phyloP scores from a whole-genome alignment of 2,888 invertebrate species.

The Stegana nigrithorax region DNA sequence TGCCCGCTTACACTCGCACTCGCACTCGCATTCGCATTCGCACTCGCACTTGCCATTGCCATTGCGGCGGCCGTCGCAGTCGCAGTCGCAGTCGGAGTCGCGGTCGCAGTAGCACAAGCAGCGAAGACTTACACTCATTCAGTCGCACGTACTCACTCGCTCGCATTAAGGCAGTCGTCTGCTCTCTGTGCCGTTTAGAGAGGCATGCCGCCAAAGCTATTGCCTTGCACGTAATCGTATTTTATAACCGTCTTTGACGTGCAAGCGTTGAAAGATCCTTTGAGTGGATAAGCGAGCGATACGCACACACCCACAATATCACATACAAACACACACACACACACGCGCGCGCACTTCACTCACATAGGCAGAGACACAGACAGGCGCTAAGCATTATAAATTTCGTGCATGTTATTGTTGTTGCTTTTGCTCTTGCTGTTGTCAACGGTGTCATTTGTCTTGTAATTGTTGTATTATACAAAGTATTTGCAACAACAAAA shows the following conservation, averaged over 20 bases:
- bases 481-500: not conserved
- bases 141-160: no score
- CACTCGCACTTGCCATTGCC: not conserved
- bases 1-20: constrained; percentile 8
- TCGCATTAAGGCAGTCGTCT: no score
- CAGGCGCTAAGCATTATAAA: not conserved
- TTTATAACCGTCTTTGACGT: constrained; percentile 29
- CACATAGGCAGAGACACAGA: not conserved
- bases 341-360: not conserved
- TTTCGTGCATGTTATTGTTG: not conserved
- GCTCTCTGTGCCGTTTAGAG: no score
- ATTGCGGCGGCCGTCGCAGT: not conserved
- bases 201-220: not conserved
- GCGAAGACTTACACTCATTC: no score
- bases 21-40: not conserved
- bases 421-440: not conserved
- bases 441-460: not conserved
- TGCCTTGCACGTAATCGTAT: constrained; percentile 6
- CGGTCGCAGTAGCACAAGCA: no score
- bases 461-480: constrained; percentile 2
- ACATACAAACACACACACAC: not conserved
- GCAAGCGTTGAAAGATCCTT: constrained; percentile 34
- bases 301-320: constrained; percentile 4
- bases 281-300: constrained; percentile 20
- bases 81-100: no score